phyloP scores from a whole-genome alignment of 2,113 vertebrate species.

The Clarias batrachus region DNA sequence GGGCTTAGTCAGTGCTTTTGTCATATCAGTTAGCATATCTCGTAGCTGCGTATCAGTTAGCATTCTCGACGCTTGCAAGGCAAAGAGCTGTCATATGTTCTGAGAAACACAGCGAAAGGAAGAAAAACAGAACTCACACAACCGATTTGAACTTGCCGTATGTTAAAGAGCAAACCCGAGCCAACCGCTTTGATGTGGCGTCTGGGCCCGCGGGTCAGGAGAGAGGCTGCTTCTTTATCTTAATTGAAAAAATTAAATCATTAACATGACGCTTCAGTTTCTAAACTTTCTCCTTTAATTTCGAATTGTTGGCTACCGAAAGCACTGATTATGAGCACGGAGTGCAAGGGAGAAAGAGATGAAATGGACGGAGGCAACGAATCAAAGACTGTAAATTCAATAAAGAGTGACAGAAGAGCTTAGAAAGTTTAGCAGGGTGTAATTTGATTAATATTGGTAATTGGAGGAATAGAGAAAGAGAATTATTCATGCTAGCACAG shows the following conservation, averaged over 20 bases:
- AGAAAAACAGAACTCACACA: conserved; percentile 18
- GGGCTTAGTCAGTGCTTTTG: background rate
- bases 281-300: conserved; percentile 56
- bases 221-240: conserved; percentile 71
- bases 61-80: background rate
- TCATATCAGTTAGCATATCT: conserved; percentile 21
- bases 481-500: background rate
- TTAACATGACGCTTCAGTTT: conserved; percentile 73
- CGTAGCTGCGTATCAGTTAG: background rate
- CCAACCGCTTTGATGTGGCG: conserved; percentile 70
- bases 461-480: conserved; percentile 53
- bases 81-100: background rate
- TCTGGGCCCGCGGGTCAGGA: conserved; percentile 68
- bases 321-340: background rate
- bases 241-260: conserved; percentile 78
- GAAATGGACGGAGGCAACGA: conserved; percentile 31
- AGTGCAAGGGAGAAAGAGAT: conserved; percentile 18
- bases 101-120: background rate
- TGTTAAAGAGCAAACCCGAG: conserved; percentile 61
- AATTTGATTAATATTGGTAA: conserved; percentile 75
- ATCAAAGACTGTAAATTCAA: conserved; percentile 39
- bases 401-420: conserved; percentile 46
- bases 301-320: conserved; percentile 44
- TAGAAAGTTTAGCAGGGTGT: conserved; percentile 70
- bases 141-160: conserved; percentile 41